These are phyloP conservation scores for Uloborus diversus DNA, from an alignment of 1,140 invertebrate species.

Conservation along the genomic window DNA sequence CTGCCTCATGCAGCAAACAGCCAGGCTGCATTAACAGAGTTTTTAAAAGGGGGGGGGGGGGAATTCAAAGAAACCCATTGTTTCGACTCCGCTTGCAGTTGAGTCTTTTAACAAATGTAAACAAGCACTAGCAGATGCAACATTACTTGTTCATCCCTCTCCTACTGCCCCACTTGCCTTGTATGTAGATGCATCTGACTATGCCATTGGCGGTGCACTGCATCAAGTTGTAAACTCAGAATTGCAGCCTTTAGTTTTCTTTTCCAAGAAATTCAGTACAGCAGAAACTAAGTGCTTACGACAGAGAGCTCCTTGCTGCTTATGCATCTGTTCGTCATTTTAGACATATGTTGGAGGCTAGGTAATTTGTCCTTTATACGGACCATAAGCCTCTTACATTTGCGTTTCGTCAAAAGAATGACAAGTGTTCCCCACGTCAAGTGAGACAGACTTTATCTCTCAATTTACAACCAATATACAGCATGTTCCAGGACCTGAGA, in stretches of 20 bases:
- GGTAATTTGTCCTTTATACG: slow-evolving; percentile 60
- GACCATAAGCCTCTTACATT: slow-evolving; percentile 62
- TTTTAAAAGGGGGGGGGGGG: neutral
- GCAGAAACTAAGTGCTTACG: no score
- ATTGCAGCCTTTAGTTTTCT: no score
- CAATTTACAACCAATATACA: slow-evolving; percentile 65
- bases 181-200: slow-evolving; percentile 46
- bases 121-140: slow-evolving; percentile 56
- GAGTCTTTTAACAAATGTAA: slow-evolving; percentile 65
- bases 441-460: slow-evolving; percentile 63
- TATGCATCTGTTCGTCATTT: slow-evolving; percentile 60
- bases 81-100: slow-evolving; percentile 43
- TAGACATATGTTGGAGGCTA: slow-evolving; percentile 60
- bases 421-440: slow-evolving; percentile 57
- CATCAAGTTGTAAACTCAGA: no score
- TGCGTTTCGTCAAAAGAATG: slow-evolving; percentile 54
- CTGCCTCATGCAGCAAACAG: slow-evolving; percentile 8
- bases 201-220: slow-evolving; percentile 51
- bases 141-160: slow-evolving; percentile 35
- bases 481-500: no score
- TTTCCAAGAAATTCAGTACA: no score
- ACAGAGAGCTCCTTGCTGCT: slow-evolving; percentile 60
- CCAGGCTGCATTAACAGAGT: slow-evolving; percentile 27
- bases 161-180: slow-evolving; percentile 34
- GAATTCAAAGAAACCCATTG: neutral